Evolutionary conservation across 2,888 invertebrate species (phyloP), one percentile per base, ranked within the genome.

Genomic region (Drosophila emarginata): DNA sequence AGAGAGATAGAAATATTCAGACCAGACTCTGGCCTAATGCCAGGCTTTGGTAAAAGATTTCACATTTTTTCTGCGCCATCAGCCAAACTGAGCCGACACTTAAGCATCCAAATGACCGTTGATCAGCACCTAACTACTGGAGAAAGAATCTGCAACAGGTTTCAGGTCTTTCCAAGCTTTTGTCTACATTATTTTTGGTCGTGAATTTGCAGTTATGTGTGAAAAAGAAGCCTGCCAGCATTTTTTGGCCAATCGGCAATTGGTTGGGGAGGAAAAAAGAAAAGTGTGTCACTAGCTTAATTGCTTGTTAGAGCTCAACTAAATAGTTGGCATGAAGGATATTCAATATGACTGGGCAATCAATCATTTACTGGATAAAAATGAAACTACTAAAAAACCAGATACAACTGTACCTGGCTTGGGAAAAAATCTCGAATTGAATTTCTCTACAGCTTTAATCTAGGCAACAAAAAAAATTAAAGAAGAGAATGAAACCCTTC

Each of bases 161-260:
- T 72, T 72, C 21, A 53, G 15, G 50, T 32, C 28, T 39, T 12
- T 23, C 52, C 65, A 36, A 52, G 23, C 36, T 32, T 67, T 70
- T 14, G 64, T 50, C 65, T 63, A 39, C 23, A 54, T 79, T 79
- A 83, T 86, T 80, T 83, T 83, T 69, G 79, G 72, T 83, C 82
- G 73, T 86, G 87, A 78, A 86, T 79, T 80, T 64, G 76, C 79
- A 76, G 82, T 83, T 83, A 86, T 86, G 76, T 86, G 73, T 74
- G 80, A 78, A 45, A 45, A 45, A 69, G 64, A 72, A 65, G 36
- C 61, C 52, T 7, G 61, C 11, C 15, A 50, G 68, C 21, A n/a
- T 37, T 37, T 66, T 57, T 14, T 74, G 68, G 70, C 54, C 70
- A 69, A 79, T 85, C 67, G 57, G 72, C 64, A 85, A 77, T 54